Evolutionary conservation across 2,888 invertebrate genomes (phyloP).

Genomic region (Plagodis dolabraria): DNA sequence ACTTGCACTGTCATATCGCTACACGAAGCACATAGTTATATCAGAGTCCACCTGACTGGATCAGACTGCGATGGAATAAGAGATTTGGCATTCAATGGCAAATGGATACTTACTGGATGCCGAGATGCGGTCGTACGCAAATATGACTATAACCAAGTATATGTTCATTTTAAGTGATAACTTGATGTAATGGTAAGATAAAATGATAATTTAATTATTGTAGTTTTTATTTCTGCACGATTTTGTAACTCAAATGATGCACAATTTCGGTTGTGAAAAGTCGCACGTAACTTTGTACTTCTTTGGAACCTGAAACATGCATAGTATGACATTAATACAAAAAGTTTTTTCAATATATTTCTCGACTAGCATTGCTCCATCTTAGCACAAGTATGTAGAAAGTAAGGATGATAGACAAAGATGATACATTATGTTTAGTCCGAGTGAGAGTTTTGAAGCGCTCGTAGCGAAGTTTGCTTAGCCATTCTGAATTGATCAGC

Average conservation of each 20-base stretch:
- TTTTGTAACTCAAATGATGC: not conserved
- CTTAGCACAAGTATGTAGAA: no score
- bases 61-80: constrained; percentile 89
- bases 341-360: no score
- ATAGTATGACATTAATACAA: not conserved
- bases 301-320: constrained; percentile 6
- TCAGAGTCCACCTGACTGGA: constrained; percentile 86
- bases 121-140: constrained; percentile 87
- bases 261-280: constrained; percentile 1
- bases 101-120: constrained; percentile 86
- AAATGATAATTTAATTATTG: constrained; percentile 29
- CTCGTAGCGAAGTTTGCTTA: no score
- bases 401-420: no score
- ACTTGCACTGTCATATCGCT: constrained; percentile 83
- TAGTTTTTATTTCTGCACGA: constrained; percentile 11
- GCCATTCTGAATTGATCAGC: no score
- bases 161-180: constrained; percentile 75
- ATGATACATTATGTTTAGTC: no score
- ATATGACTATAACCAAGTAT: constrained; percentile 83
- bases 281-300: constrained; percentile 6
- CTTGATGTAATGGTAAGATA: constrained; percentile 13
- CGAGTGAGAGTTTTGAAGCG: no score
- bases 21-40: constrained; percentile 56
- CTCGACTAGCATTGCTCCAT: not conserved
- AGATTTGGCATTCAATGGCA: constrained; percentile 84